A percentile compares a stretch with the other conserved stretches of the same genome.
Conservation (phyloP, 2,797 vertebrate species). For the Kryptopterus vitreolus region DNA sequence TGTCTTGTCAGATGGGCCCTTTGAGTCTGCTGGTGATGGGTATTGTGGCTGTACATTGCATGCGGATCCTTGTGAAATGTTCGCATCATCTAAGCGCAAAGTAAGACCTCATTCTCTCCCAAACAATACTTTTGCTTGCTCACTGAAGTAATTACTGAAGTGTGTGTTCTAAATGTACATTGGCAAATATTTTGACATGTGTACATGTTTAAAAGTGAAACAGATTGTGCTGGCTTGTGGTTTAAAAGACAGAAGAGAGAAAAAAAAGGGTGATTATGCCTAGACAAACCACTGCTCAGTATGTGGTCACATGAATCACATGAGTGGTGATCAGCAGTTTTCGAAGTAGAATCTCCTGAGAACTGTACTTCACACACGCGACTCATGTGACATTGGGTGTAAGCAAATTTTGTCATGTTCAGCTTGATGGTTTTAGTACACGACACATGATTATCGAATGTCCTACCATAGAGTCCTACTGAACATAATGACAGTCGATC, state of each 20-base stretch:
- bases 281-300: background rate
- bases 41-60: conserved; percentile 90
- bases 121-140: background rate
- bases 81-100: conserved; percentile 88
- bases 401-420: background rate
- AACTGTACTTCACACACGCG: background rate
- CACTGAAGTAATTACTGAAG: background rate
- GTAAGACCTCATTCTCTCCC: conserved; percentile 71
- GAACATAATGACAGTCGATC: too few species aligned
- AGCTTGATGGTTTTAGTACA: background rate
- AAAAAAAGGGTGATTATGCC: background rate
- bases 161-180: too few species aligned
- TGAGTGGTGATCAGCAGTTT: background rate
- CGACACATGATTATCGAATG: too few species aligned
- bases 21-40: conserved; percentile 89
- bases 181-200: too few species aligned
- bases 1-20: conserved; percentile 81
- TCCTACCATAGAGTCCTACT: too few species aligned
- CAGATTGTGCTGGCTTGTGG: background rate
- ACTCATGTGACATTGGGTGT: background rate
- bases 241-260: background rate
- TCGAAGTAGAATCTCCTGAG: background rate
- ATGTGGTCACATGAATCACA: background rate
- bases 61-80: conserved; percentile 89
- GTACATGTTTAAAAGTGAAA: background rate